Evolutionary conservation across 2,888 invertebrate species (phyloP), one percentile per base, ranked within the genome.

Genomic region (Cheilosia scutellata): DNA sequence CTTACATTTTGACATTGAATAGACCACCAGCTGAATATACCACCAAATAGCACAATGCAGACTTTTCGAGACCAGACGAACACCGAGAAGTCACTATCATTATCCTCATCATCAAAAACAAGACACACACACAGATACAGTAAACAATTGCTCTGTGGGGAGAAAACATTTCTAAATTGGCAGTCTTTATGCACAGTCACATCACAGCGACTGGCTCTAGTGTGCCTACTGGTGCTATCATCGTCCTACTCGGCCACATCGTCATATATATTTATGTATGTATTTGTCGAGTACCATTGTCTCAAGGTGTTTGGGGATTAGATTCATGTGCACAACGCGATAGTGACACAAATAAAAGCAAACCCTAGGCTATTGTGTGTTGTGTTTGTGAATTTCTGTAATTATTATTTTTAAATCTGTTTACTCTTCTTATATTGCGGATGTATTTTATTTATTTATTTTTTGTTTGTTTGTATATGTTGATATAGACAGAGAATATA

Each of bases 131-230:
- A 0, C 44, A 27, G 20, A 63, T 33, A 63, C 42, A 66, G 68
- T 55, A 62, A 77, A 49, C 62, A 77, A 27, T 16, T 33, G n/a
- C 31, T 72, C 11, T 66, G 44, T 72, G 66, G 71, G 16, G 44
- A 53, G 77, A 65, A 66, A 77, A 72, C 82, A 53, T 77, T 77
- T 77, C 77, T 84, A 71, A 84, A 84, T 84, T 75, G 83, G 58
- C 74, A 79, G 65, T 76, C 75, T 76, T 79, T 76, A 84, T 84
- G 80, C 79, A 66, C 27, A 84, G 63, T 44, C 83, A 79, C 75
- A 65, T 20, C 31, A 11, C 49, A 31, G 72, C 47, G 44, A 60
- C 42, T 75, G 51, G 44, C 53, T 13, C n/a, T 3, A 4, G 47
- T 47, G 53, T 65, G 70, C 60, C 70, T 80, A 65, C 49, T 68